Base-by-base conservation (phyloP, 1,140 invertebrate genomes). In the Nixonia krombeini region DNA sequence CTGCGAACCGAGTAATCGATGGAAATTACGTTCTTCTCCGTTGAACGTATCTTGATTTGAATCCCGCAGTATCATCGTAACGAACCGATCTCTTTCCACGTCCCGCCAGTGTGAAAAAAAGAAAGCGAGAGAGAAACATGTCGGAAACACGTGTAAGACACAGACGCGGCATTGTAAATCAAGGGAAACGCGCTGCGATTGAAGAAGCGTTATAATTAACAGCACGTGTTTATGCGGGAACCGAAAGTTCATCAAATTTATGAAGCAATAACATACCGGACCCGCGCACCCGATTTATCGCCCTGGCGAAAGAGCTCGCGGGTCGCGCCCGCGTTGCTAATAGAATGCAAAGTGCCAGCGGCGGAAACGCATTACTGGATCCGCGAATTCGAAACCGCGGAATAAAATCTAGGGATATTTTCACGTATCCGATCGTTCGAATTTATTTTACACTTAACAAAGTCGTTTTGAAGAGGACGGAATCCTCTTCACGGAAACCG, bases 171-270 rank as follows among this genome's bases (percentile, higher is more conserved):
- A n/a, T n/a, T n/a, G n/a, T n/a, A n/a, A n/a, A n/a, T n/a, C n/a
- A n/a, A n/a, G n/a, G n/a, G n/a, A n/a, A n/a, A n/a, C n/a, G n/a
- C n/a, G 35, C 10, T 13, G 13, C 2, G 15, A 38, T 38, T 13
- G 15, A 10, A 38, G 29, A 31, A 31, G 29, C 8, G 9, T 31
- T 31, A 31, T 13, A 38, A 38, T 38, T 38, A 15, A 7, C 35
- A 4, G 9, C 29, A 10, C 9, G 12, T 16, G 35, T 38, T 38
- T 38, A 16, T 16, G 10, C 9, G 17, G 17, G 17, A 21, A 21
- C 40, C 6, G 18, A 21, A 42, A 23, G 40, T 42, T 42, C 40
- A 23, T 42, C 9, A 21, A 25, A 42, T 42, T 42, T 42, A 42
- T 42, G 40, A 23, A 6, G n/a, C 21, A 42, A 21, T 25, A 42